Evolutionary conservation across 1,140 invertebrate species (phyloP).

Genomic region (Dufourea novaeangliae): DNA sequence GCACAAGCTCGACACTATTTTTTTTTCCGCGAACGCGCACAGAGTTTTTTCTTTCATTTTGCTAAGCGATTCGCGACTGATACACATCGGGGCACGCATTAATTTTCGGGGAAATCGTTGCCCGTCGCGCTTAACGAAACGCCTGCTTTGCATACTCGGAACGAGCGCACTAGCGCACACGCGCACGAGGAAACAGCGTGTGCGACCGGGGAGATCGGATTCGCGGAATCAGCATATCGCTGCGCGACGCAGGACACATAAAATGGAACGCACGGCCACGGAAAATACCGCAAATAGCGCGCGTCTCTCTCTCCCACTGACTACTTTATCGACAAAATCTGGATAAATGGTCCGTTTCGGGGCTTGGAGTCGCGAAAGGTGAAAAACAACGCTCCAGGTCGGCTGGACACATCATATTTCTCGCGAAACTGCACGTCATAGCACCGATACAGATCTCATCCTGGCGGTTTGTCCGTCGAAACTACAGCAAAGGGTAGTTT

Average conservation of each 20-base stretch:
- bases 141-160: slow-evolving; percentile 18
- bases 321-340: slow-evolving; percentile 12
- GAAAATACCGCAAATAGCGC: neutral
- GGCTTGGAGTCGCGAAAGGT: neutral
- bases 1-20: neutral
- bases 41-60: neutral
- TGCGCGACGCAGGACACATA: neutral
- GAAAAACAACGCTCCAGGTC: slow-evolving; percentile 4
- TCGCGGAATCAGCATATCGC: slow-evolving; percentile 22
- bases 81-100: neutral
- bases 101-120: slow-evolving; percentile 18
- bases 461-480: neutral
- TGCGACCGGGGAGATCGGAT: slow-evolving; percentile 10
- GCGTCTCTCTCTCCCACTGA: neutral
- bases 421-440: neutral
- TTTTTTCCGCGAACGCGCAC: slow-evolving; percentile 10
- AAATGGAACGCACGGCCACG: neutral
- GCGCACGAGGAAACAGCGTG: neutral
- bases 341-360: slow-evolving; percentile 4
- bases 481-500: neutral
- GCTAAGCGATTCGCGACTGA: neutral
- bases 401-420: neutral
- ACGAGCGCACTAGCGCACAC: no score
- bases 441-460: neutral
- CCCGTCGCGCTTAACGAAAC: neutral